Evolutionary conservation across 2,888 invertebrate genomes (phyloP).

Genomic region (Hemistola chrysoprasaria): DNA sequence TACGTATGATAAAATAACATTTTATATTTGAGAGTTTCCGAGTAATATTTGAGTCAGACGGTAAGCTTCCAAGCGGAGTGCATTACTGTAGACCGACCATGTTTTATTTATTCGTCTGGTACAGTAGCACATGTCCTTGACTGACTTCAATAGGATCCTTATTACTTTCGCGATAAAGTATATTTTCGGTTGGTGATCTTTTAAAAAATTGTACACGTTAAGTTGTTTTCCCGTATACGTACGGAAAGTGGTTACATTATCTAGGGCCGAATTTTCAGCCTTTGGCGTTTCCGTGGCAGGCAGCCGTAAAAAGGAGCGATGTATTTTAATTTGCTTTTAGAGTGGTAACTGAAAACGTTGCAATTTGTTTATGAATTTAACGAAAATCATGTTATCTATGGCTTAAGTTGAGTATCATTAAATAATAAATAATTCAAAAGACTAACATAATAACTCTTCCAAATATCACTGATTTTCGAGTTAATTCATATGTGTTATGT

Average conservation of each 20-base stretch:
- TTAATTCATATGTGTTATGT: too few species aligned
- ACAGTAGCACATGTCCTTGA: constrained; percentile 22
- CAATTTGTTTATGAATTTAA: constrained; percentile 9
- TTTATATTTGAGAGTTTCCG: constrained; percentile 36
- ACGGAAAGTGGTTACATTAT: constrained; percentile 62
- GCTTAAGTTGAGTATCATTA: too few species aligned
- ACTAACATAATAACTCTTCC: too few species aligned
- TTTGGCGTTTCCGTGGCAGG: constrained; percentile 33
- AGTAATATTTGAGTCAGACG: constrained; percentile 36
- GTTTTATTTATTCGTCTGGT: constrained; percentile 69
- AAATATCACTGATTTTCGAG: too few species aligned
- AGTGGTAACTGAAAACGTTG: constrained; percentile 29
- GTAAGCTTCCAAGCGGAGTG: constrained; percentile 48
- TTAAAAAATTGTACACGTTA: constrained; percentile 19
- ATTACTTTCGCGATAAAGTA: constrained; percentile 6
- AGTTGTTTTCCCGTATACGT: constrained; percentile 30
- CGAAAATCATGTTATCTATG: too few species aligned
- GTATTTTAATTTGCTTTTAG: constrained; percentile 38
- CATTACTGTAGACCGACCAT: constrained; percentile 53
- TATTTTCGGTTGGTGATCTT: constrained; percentile 5
- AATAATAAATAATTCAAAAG: too few species aligned
- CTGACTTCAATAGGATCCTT: constrained; percentile 12
- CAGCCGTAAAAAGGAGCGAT: constrained; percentile 28
- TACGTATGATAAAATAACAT: constrained; percentile 34
- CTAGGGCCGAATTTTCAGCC: constrained; percentile 63